These are phyloP conservation scores for Cynopterus brachyotis DNA, from an alignment of 2,113 vertebrate species.

Conservation along the genomic window DNA sequence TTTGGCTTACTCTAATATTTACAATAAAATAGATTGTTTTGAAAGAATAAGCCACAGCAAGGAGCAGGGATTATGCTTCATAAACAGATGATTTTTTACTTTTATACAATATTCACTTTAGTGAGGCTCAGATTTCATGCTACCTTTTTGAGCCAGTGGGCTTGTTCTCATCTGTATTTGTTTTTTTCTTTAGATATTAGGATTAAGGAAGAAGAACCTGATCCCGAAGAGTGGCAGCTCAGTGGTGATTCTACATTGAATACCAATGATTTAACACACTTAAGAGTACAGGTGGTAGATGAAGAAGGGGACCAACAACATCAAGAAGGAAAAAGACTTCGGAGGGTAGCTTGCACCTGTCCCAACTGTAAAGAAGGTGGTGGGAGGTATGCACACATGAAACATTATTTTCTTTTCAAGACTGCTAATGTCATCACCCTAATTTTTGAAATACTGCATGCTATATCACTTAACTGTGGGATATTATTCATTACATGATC, in stretches of 20 bases:
- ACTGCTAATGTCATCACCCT: slow-evolving; percentile 32
- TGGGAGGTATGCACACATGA: slow-evolving; percentile 89
- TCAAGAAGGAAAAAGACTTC: slow-evolving; percentile 96
- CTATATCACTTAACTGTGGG: slow-evolving; percentile 26
- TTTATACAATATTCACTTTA: slow-evolving; percentile 31
- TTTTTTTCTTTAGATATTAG: slow-evolving; percentile 90
- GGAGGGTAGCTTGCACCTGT: slow-evolving; percentile 97
- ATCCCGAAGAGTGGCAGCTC: slow-evolving; percentile 98
- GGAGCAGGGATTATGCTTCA: slow-evolving; percentile 48
- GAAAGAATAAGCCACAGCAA: slow-evolving; percentile 34
- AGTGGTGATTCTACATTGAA: slow-evolving; percentile 96
- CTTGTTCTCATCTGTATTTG: slow-evolving; percentile 74
- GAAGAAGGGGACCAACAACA: slow-evolving; percentile 95
- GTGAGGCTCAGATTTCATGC: slow-evolving; percentile 61
- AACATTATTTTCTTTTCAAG: not conserved
- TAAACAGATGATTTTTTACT: slow-evolving; percentile 64
- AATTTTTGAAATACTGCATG: slow-evolving; percentile 57
- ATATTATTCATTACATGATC: slow-evolving; percentile 59
- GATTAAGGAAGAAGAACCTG: slow-evolving; percentile 98
- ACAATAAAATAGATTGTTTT: slow-evolving; percentile 64
- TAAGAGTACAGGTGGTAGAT: slow-evolving; percentile 94
- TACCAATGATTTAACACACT: slow-evolving; percentile 96
- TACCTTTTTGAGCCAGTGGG: slow-evolving; percentile 69
- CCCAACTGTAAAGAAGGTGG: slow-evolving; percentile 99
- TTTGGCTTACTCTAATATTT: slow-evolving; percentile 69